These are phyloP conservation scores for Nephrotoma flavescens DNA, from an alignment of 2,888 invertebrate genomes.

Conservation along the genomic window DNA sequence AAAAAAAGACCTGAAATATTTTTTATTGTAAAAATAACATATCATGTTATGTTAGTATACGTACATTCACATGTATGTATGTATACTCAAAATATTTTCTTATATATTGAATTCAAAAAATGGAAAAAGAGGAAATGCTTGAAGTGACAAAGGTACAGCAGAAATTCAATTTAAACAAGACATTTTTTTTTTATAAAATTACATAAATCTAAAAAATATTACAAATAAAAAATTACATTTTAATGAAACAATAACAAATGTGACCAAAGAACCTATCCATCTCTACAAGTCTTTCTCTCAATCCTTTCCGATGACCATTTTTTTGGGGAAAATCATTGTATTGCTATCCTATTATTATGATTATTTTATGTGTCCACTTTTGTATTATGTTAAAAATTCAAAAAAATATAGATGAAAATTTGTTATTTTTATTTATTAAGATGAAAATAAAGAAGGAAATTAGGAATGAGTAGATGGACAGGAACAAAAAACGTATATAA, in stretches of 20 bases:
- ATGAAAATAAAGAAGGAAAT: background rate
- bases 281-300: background rate
- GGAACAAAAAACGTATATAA: background rate
- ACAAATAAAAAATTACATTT: slow-evolving; percentile 2
- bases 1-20: background rate
- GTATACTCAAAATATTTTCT: background rate
- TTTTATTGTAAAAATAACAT: background rate
- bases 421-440: background rate
- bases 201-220: background rate
- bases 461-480: background rate
- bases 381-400: background rate
- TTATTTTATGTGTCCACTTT: background rate
- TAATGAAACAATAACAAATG: slow-evolving; percentile 3
- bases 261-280: background rate
- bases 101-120: background rate
- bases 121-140: background rate
- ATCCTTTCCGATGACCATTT: background rate
- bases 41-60: background rate
- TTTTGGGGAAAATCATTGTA: background rate
- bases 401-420: background rate
- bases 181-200: background rate
- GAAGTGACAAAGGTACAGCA: background rate
- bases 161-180: background rate
- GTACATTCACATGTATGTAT: background rate
- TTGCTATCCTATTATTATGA: background rate